These are phyloP conservation scores for Thaumetopoea pityocampa DNA, from an alignment of 1,140 invertebrate species.

Conservation along the genomic window DNA sequence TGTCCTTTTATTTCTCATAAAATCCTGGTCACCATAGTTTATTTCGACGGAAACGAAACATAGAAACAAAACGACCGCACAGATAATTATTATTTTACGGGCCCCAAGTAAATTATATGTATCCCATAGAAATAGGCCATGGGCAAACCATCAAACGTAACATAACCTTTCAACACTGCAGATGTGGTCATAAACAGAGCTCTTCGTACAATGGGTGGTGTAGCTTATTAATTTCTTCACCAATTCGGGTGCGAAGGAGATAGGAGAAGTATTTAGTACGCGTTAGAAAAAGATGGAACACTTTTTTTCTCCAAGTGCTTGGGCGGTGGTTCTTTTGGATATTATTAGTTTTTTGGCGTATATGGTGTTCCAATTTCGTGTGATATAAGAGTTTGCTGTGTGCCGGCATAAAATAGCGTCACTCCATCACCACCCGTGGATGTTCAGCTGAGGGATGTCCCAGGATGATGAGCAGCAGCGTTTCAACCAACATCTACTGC, in stretches of 20 bases:
- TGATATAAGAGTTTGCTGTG: too few species aligned
- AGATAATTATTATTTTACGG: constrained; percentile 25
- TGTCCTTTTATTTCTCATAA: neutral
- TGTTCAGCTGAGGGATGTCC: too few species aligned
- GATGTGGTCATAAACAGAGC: neutral
- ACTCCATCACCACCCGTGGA: neutral
- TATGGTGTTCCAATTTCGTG: constrained; percentile 3
- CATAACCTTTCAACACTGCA: neutral
- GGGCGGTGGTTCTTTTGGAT: constrained; percentile 27
- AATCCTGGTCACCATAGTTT: constrained; percentile 12
- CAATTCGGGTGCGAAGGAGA: constrained; percentile 22
- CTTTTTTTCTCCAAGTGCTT: constrained; percentile 24
- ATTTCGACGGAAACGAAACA: constrained; percentile 15
- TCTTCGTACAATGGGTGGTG: constrained; percentile 9
- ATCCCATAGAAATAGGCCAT: constrained; percentile 7
- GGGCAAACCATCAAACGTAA: neutral
- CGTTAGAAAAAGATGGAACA: constrained; percentile 15
- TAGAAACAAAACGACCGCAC: constrained; percentile 8
- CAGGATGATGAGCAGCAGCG: too few species aligned
- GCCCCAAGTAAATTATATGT: constrained; percentile 19
- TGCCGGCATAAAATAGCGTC: neutral
- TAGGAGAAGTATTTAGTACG: constrained; percentile 13
- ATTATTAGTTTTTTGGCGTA: constrained; percentile 27
- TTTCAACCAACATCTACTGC: too few species aligned
- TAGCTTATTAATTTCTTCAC: constrained; percentile 21